Evolutionary conservation across 1,140 invertebrate genomes (phyloP), one percentile per base, ranked within the genome.

Genomic region (Plectrocnemia conspersa): DNA sequence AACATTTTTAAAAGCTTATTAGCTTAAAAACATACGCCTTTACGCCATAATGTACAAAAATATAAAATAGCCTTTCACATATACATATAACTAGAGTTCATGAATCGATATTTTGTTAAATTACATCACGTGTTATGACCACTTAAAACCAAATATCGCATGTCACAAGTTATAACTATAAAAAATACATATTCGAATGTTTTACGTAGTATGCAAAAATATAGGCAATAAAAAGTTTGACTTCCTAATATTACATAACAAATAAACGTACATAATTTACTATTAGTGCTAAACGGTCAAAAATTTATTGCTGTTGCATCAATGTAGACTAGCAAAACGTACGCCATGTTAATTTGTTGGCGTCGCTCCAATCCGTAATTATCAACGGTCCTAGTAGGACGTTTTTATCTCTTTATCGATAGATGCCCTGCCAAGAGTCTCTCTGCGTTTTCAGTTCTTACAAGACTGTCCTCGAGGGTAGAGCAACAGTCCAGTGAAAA

Each of bases 351-450:
- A 50, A 50, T 50, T 52, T 24, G 33, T 53, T 58, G 56, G 56
- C 35, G 9, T 7, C 4, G 2, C 24, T 55, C 58, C 58, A 60
- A 56, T 41, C 45, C 53, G 27, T 49, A 50, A 52, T 36, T 52
- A 54, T 56, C 58, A 47, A 33, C 25, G 48, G 27, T 46, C 48
- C 42, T 24, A 35, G 18, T 48, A 32, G 36, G 48, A 24, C 33
- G 45, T 38, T 53, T 54, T 52, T 54, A 59, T 59, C 52, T 32
- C 33, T 49, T 59, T 35, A 47, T 59, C 52, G 33, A 45, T 21
- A 24, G 50, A 24, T 15, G 9, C 36, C 15, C 48, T 44, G 53
- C 52, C 52, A 52, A 60, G 42, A 60, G 10, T n/a, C 13, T 52
- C 19, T 47, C 15, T 23, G 44, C 25, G 29, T 36, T 21, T 29